Base-by-base conservation (phyloP, 2,113 vertebrate genomes). In the Pterocles gutturalis region DNA sequence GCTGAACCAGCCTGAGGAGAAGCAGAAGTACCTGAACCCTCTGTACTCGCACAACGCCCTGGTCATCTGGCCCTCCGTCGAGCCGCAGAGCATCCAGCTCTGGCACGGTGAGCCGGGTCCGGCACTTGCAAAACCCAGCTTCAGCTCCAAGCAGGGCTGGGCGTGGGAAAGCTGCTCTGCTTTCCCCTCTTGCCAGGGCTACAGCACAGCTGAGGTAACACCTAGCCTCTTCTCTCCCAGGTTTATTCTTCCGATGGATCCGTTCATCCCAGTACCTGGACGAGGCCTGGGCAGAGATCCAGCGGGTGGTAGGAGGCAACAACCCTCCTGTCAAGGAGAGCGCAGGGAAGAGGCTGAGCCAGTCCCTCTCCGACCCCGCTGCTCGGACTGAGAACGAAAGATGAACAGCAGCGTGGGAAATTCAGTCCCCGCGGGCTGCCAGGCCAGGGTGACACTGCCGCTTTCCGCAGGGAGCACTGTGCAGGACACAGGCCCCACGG, bases 1-100 rank as follows among this genome's bases (percentile, higher is more conserved):
- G 86, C 88, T 99, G 69, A 90, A 98, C 66, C 97, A 92, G 76
- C 97, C 97, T 0, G 60, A 28, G 6, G 95, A 98, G 93, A 96
- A 57, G 87, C 87, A 96, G 19, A 72, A 88, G 31, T 97, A 98
- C 94, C 87, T 84, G 38, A 99, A 99, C 92, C 98, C 98, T 1
- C 94, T 99, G 33, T 99, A 98, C 60, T 84, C 98, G 0, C 94
- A 43, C 91, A 99, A 98, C 29, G 80, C 98, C 33, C 66, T 99
- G 77, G 98, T 98, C 45, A 98, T 99, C 94, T 99, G 99, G 99
- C 99, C 99, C 26, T 99, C 99, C 0, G 98, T 99, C 17, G 98
- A 99, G 87, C 99, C 99, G 34, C 99, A 99, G 97, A 99, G 98
- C 87, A 94, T 99, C 92, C 97, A 98, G 86, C 98, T 99, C 4